A percentile compares a stretch with the other conserved stretches of the same genome.
Evolutionary conservation across 2,113 vertebrate genomes (phyloP).

Genomic region (Anseranas semipalmata): DNA sequence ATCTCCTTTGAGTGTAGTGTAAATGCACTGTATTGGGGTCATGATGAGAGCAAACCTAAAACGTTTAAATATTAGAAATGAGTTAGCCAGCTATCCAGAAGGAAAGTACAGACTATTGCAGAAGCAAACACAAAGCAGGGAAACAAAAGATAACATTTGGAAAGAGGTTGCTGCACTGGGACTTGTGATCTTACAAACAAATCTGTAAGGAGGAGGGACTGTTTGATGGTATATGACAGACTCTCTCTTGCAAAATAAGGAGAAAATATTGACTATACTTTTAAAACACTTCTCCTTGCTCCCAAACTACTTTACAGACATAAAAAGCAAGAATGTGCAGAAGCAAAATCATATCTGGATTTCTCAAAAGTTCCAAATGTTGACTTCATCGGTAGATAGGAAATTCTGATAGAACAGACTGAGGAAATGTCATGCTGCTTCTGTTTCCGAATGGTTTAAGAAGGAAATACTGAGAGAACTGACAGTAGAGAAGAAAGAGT

Average conservation of each 20-base stretch:
- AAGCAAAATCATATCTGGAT: not conserved
- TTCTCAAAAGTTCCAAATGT: not conserved
- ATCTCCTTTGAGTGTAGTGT: slow-evolving; percentile 64
- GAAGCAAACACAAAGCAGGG: slow-evolving; percentile 18
- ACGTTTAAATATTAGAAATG: slow-evolving; percentile 54
- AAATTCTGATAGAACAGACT: not conserved
- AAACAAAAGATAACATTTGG: slow-evolving; percentile 47
- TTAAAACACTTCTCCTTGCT: not conserved
- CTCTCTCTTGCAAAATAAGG: not conserved
- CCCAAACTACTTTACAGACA: not conserved
- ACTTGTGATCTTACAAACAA: slow-evolving; percentile 13
- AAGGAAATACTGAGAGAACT: not conserved
- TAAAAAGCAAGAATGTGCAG: not conserved
- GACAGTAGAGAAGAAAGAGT: not conserved
- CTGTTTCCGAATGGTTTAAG: not conserved
- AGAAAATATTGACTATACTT: not conserved
- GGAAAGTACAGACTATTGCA: slow-evolving; percentile 7
- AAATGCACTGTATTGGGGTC: slow-evolving; percentile 67
- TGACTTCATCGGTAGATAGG: not conserved
- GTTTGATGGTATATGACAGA: not conserved
- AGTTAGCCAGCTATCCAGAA: not conserved
- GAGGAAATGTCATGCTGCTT: not conserved
- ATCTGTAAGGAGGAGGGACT: not conserved
- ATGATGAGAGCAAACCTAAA: slow-evolving; percentile 61
- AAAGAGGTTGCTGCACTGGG: not conserved